Percentiles rank a stretch among this genome's conserved stretches.
Conservation (phyloP, 2,888 invertebrate species). For the Callimorpha dominula region DNA sequence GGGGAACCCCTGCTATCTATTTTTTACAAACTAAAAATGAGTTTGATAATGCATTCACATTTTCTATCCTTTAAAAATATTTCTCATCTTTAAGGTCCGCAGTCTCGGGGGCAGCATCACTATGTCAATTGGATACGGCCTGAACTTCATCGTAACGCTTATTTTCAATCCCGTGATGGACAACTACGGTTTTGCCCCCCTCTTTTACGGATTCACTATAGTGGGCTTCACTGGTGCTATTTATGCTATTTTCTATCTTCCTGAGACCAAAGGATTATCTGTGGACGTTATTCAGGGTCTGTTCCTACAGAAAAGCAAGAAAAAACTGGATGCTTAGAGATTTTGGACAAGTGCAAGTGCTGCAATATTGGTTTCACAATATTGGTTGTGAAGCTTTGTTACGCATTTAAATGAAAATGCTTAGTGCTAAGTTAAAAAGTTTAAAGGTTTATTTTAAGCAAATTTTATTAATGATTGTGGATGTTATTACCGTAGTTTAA, state of each 20-base stretch:
- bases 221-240: constrained; percentile 69
- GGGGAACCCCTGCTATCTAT: no score
- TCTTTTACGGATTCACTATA: constrained; percentile 75
- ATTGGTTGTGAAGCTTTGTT: no score
- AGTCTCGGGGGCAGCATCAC: constrained; percentile 69
- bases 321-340: constrained; percentile 21
- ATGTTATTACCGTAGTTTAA: no score
- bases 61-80: not conserved
- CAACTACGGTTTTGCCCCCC: constrained; percentile 67
- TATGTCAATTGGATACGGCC: constrained; percentile 70
- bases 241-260: constrained; percentile 71
- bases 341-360: not conserved
- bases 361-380: no score
- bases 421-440: no score
- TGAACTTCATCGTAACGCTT: constrained; percentile 73
- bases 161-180: constrained; percentile 73
- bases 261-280: constrained; percentile 81
- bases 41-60: no score
- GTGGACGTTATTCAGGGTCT: constrained; percentile 72
- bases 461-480: no score
- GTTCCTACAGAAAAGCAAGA: constrained; percentile 62
- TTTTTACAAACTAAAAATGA: no score
- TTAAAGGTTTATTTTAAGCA: no score
- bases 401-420: no score
- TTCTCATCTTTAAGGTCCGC: constrained; percentile 63